Evolutionary conservation across 2,888 invertebrate species (phyloP).

Genomic region (Epistrophe eligans): DNA sequence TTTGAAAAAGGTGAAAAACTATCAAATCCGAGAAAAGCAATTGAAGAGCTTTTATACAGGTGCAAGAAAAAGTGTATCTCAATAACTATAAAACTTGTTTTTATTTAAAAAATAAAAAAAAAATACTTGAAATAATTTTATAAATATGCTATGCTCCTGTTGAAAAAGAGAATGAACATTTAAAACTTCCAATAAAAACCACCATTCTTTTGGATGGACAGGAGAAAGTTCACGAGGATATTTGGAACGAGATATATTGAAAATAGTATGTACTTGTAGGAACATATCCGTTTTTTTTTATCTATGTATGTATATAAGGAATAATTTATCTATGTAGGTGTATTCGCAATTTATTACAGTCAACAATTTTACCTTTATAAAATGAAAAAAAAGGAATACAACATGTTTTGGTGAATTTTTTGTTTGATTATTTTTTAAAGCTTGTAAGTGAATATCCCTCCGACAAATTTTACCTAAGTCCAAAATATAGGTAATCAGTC

Average conservation of each 20-base stretch:
- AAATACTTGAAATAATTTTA: neutral
- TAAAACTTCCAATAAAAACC: conserved; percentile 13
- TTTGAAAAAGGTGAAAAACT: conserved; percentile 49
- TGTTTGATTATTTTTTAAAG: neutral
- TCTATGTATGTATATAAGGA: neutral
- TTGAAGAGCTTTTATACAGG: conserved; percentile 22
- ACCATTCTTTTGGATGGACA: conserved; percentile 54
- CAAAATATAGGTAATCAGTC: neutral
- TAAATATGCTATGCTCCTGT: neutral
- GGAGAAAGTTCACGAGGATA: conserved; percentile 56
- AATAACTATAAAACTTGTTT: conserved; percentile 1
- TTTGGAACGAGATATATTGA: conserved; percentile 56
- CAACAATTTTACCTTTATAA: neutral
- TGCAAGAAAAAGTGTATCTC: conserved; percentile 25
- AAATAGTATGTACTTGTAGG: conserved; percentile 55
- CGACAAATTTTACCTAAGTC: neutral
- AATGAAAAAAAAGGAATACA: neutral
- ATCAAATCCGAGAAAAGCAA: conserved; percentile 56
- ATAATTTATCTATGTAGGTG: neutral
- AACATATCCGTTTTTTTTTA: conserved; percentile 21
- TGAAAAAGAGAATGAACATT: neutral
- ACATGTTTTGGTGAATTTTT: neutral
- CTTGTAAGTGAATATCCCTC: neutral
- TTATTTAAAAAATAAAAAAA: neutral
- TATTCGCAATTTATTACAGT: conserved; percentile 3